phyloP scores from a whole-genome alignment of 2,113 vertebrate genomes.

The Paratilapia polleni region DNA sequence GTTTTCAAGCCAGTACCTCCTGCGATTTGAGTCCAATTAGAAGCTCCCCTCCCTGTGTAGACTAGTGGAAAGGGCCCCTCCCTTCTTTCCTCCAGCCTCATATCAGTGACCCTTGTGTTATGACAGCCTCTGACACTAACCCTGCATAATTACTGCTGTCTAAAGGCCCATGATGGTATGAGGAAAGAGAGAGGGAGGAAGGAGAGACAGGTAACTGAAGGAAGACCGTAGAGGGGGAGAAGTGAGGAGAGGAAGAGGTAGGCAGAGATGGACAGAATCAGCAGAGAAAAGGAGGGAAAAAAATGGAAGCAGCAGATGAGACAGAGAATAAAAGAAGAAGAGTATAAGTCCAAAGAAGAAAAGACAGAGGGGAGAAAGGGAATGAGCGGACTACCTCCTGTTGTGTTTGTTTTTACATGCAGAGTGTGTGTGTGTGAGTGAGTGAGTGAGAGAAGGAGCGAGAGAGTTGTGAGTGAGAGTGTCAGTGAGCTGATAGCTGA shows the following conservation, averaged over 20 bases:
- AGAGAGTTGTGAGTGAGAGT: background rate
- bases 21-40: conserved; percentile 74
- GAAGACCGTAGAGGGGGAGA: background rate
- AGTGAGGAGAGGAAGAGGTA: background rate
- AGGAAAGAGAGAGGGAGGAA: background rate
- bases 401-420: conserved; percentile 50
- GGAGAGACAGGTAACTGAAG: conserved; percentile 24
- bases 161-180: conserved; percentile 41
- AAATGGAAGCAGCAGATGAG: background rate
- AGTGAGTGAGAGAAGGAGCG: background rate
- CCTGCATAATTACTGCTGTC: conserved; percentile 64
- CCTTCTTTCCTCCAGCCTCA: conserved; percentile 26
- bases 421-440: conserved; percentile 9
- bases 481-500: conserved; percentile 50
- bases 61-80: conserved; percentile 22
- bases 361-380: background rate
- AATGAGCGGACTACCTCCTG: conserved; percentile 26
- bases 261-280: conserved; percentile 7
- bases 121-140: conserved; percentile 64
- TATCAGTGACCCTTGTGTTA: conserved; percentile 52
- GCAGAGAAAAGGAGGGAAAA: background rate
- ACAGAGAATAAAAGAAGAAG: background rate
- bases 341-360: background rate
- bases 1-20: conserved; percentile 61
- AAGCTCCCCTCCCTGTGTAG: conserved; percentile 58